These are phyloP conservation scores for Macrophya alboannulata DNA, from an alignment of 2,888 invertebrate genomes.

Conservation along the genomic window DNA sequence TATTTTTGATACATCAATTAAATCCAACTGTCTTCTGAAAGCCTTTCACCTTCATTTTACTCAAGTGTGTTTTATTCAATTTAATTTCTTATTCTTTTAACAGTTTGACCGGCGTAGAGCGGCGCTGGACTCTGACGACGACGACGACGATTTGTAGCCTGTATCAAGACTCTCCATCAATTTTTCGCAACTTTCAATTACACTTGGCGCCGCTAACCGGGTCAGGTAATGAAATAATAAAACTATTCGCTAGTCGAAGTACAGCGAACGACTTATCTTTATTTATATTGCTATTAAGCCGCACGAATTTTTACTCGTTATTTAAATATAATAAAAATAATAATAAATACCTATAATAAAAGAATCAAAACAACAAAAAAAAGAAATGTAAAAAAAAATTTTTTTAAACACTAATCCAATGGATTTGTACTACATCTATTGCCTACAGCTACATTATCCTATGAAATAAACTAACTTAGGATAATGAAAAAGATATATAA, in stretches of 20 bases:
- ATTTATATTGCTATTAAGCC: conserved; percentile 17
- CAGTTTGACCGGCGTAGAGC: conserved; percentile 95
- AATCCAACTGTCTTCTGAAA: not conserved
- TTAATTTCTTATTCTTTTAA: conserved; percentile 66
- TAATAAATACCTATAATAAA: not conserved
- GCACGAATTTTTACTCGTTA: conserved; percentile 36
- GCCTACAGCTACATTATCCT: not conserved
- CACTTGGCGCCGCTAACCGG: not conserved
- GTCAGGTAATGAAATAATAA: conserved; percentile 38
- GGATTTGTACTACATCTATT: not conserved
- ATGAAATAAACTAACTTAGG: conserved; percentile 13
- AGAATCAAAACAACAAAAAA: not conserved
- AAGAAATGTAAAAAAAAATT: not conserved
- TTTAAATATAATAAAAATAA: conserved; percentile 19
- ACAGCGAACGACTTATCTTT: conserved; percentile 4
- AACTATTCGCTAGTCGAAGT: conserved; percentile 21
- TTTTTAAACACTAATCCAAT: not conserved
- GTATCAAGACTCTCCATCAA: not conserved
- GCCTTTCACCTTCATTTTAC: conserved; percentile 4
- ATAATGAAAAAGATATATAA: not conserved
- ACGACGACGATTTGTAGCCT: conserved; percentile 80
- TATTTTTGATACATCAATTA: not conserved
- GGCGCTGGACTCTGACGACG: conserved; percentile 93
- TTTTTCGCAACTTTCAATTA: not conserved
- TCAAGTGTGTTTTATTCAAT: not conserved